These are phyloP conservation scores for Callitettix versicolor DNA, from an alignment of 1,140 invertebrate species.

Conservation along the genomic window DNA sequence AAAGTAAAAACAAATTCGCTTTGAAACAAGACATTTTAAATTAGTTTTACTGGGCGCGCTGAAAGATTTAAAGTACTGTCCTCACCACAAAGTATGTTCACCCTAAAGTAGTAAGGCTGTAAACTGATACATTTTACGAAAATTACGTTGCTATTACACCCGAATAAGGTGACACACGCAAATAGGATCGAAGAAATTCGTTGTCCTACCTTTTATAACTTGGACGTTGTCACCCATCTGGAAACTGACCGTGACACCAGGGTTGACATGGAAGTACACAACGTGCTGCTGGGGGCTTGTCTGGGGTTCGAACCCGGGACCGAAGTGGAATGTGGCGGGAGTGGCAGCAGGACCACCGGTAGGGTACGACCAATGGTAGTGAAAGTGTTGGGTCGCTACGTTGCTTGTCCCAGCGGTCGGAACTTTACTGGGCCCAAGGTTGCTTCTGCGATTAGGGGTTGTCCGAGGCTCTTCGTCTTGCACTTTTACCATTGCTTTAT, in stretches of 20 bases:
- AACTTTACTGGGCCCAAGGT: slow-evolving; percentile 15
- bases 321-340: slow-evolving; percentile 38
- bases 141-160: no score
- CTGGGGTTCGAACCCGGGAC: slow-evolving; percentile 40
- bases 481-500: slow-evolving; percentile 31
- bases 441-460: slow-evolving; percentile 12
- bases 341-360: slow-evolving; percentile 17
- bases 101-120: no score
- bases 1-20: no score
- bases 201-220: slow-evolving; percentile 53
- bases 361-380: slow-evolving; percentile 33
- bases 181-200: no score
- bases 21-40: no score
- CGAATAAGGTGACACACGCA: no score
- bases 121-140: no score
- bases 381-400: slow-evolving; percentile 30
- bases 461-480: slow-evolving; percentile 29
- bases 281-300: slow-evolving; percentile 40
- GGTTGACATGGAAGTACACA: slow-evolving; percentile 57
- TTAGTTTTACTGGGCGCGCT: no score
- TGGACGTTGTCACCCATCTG: slow-evolving; percentile 52
- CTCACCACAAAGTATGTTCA: no score
- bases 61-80: no score
- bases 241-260: slow-evolving; percentile 54
- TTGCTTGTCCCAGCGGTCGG: slow-evolving; percentile 23